Evolutionary conservation across 1,140 invertebrate species (phyloP), one percentile per base, ranked within the genome.

Genomic region (Aradophagus sp.): DNA sequence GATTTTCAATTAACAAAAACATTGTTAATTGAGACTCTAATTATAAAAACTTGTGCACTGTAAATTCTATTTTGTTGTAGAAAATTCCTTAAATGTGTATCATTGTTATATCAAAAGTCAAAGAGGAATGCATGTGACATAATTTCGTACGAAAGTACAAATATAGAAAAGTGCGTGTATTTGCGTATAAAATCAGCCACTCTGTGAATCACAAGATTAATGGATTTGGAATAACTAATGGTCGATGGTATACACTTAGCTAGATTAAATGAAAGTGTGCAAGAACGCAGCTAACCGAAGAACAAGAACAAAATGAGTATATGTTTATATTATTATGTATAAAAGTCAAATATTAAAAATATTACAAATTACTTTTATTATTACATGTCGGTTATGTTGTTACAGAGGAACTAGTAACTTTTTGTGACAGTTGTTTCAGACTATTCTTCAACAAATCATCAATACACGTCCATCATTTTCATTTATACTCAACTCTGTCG

Each of bases 191-290:
- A 41, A 31, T 44, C 19, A 7, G 39, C 19, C 8, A 5, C n/a
- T n/a, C 16, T 47, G 8, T 20, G 19, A 44, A 17, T 17, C 0
- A 16, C 16, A 32, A 17, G 4, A 23, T 15, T 32, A 41, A 38
- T 56, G 52, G 35, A 44, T 19, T 56, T 44, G 52, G 38, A 56
- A 44, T 44, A 56, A 56, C 38, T 44, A 42, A 55, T 19, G 17
- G 7, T 42, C 29, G 32, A 27, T 10, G 14, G 20, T 17, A 32
- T 59, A 59, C 26, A 31, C 39, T 47, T 59, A n/a, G 35, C 23
- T 59, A 50, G 31, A 36, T 56, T 44, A 59, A 47, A 26, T 16
- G 10, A 59, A 42, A 35, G 32, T 23, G 27, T 29, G 10, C 35
- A n/a, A 39, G 26, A 39, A 52, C 35, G 35, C 8, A 27, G 1